phyloP scores from a whole-genome alignment of 2,888 invertebrate genomes.

The Zootermopsis nevadensis region DNA sequence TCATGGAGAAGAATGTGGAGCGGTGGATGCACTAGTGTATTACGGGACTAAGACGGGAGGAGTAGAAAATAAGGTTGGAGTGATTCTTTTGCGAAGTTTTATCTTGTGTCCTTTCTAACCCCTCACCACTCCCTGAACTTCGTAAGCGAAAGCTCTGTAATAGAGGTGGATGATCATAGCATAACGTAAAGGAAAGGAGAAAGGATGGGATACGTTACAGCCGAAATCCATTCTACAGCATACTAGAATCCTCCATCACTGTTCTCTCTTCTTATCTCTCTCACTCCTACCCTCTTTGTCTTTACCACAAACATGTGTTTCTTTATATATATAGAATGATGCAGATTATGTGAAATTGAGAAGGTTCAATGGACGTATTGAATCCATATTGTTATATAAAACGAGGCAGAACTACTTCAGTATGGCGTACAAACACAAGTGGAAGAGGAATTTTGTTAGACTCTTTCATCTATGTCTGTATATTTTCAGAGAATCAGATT shows the following conservation, averaged over 20 bases:
- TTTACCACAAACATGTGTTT: neutral
- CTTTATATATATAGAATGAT: neutral
- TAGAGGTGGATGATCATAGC: neutral
- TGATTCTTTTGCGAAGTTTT: neutral
- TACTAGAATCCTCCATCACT: neutral
- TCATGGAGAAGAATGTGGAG: neutral
- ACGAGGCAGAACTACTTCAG: neutral
- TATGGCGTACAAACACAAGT: neutral
- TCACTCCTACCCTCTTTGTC: neutral
- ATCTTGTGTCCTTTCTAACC: neutral
- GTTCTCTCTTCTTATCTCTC: neutral
- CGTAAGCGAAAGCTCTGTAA: neutral
- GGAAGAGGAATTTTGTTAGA: neutral
- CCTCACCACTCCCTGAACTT: neutral
- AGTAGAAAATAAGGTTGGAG: neutral
- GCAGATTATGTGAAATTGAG: conserved; percentile 1
- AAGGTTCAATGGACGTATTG: neutral
- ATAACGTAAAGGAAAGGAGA: neutral
- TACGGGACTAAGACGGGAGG: neutral
- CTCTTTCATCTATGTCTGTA: neutral
- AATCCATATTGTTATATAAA: neutral
- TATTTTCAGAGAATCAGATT: too few relatives aligned
- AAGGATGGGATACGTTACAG: neutral
- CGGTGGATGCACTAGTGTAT: neutral
- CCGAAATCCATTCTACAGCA: neutral